Evolutionary conservation across 2,888 invertebrate genomes (phyloP).

Genomic region (Ornithoptera priamus): DNA sequence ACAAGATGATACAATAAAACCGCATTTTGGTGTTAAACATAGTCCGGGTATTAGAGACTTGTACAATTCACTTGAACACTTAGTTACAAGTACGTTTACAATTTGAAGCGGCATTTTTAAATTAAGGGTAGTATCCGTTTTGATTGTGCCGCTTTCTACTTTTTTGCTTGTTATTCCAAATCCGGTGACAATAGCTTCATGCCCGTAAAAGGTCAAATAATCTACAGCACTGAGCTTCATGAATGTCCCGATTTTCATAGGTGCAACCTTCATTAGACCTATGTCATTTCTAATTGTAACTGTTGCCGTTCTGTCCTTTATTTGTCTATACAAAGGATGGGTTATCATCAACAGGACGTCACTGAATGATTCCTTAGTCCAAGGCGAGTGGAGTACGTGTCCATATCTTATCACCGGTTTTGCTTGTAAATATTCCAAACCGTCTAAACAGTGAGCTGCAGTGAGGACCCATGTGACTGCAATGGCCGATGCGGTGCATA

Average conservation of each 20-base stretch:
- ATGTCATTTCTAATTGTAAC: not conserved
- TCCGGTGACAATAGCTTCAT: conserved; percentile 14
- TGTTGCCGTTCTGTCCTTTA: too few relatives aligned
- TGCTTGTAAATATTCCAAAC: not conserved
- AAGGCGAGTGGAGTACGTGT: not conserved
- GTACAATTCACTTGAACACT: not conserved
- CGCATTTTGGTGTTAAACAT: conserved; percentile 10
- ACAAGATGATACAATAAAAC: not conserved
- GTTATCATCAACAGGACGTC: conserved; percentile 3
- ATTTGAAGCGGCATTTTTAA: conserved; percentile 13
- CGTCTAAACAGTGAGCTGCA: not conserved
- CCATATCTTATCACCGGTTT: conserved; percentile 1
- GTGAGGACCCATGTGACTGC: not conserved
- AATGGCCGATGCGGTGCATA: not conserved
- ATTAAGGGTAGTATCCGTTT: not conserved
- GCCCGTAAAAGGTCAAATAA: conserved; percentile 10
- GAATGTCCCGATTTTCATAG: conserved; percentile 3
- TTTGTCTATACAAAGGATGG: conserved; percentile 6
- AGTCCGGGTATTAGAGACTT: not conserved
- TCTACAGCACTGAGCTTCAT: conserved; percentile 19
- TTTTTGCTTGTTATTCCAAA: conserved; percentile 12
- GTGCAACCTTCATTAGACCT: conserved; percentile 6
- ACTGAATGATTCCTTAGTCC: conserved; percentile 8
- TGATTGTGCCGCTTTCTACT: not conserved
- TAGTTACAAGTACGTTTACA: conserved; percentile 6